Base-by-base conservation (phyloP, 2,888 invertebrate species). In the Amphipoea oculea region DNA sequence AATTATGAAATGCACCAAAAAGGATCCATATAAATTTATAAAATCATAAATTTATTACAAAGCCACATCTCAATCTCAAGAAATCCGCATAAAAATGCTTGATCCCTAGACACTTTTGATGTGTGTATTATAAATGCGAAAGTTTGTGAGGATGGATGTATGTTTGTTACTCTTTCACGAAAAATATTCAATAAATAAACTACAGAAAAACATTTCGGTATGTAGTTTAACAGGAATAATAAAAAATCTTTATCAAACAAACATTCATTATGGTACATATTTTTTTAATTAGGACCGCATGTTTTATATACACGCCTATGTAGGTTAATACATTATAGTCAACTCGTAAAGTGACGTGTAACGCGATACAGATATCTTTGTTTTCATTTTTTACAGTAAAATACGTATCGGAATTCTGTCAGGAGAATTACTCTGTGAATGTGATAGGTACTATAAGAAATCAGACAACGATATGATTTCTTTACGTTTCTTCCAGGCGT, bases 311-410 rank as follows among this genome's bases (percentile, higher is more conserved):
- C n/a, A 54, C n/a, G 36, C 40, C 23, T 68, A 69, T 42, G n/a
- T 71, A 63, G 11, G 40, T 29, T 51, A 72, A 71, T 42, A 73
- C 6, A 40, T 78, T 68, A 60, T 79, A 65, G 23, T 57, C 20
- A 20, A 66, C 54, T 78, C 57, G 23, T 65, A 63, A 60, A 71
- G n/a, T 76, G 66, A 86, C 70, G 72, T 40, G 74, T 63, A 51
- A 69, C n/a, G 51, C 71, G 54, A 75, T 66, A 69, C 42, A 62
- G n/a, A 36, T 60, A 73, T 66, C 11, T 70, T 73, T 86, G 79
- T 78, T 84, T 83, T 66, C 54, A 45, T 75, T 75, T 40, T n/a
- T 70, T 81, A 60, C 42, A 20, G 48, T 63, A 83, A 48, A 40
- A 66, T 5, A 71, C 20, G 4, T 78, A n/a, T 54, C 12, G 12